These are phyloP conservation scores for Campoletis sonorensis DNA, from an alignment of 1,140 invertebrate genomes.

Conservation along the genomic window DNA sequence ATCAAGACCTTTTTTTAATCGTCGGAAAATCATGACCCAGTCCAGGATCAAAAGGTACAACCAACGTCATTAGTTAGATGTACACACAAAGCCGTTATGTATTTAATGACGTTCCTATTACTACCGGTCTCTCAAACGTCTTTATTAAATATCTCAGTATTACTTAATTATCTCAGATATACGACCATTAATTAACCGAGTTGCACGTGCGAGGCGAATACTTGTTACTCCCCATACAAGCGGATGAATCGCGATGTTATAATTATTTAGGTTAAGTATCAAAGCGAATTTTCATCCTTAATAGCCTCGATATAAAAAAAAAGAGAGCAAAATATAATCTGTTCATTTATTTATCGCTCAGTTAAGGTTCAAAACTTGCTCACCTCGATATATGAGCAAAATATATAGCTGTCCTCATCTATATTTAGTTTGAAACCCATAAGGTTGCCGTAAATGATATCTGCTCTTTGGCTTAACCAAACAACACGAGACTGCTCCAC, in stretches of 20 bases:
- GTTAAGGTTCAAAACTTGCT: no score
- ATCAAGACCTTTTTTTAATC: no score
- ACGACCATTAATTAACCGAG: slow-evolving; percentile 19
- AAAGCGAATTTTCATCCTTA: not conserved
- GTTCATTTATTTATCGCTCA: no score
- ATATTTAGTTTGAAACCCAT: no score
- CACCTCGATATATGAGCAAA: no score
- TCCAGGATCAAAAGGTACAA: not conserved
- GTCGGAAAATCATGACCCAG: not conserved
- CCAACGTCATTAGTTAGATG: not conserved
- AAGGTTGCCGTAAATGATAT: no score
- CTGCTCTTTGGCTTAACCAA: no score
- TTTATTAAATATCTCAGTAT: not conserved
- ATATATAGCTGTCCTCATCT: no score
- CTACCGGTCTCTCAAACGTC: not conserved
- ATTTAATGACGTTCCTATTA: not conserved
- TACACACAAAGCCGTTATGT: not conserved
- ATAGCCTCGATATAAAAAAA: no score
- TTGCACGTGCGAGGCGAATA: not conserved
- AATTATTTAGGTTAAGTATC: not conserved
- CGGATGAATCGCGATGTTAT: not conserved
- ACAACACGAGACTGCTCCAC: no score
- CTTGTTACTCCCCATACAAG: not conserved
- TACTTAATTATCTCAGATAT: slow-evolving; percentile 13
- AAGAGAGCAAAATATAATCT: no score